Evolutionary conservation across 1,140 invertebrate species (phyloP).

Genomic region (Amphibalanus amphitrite): DNA sequence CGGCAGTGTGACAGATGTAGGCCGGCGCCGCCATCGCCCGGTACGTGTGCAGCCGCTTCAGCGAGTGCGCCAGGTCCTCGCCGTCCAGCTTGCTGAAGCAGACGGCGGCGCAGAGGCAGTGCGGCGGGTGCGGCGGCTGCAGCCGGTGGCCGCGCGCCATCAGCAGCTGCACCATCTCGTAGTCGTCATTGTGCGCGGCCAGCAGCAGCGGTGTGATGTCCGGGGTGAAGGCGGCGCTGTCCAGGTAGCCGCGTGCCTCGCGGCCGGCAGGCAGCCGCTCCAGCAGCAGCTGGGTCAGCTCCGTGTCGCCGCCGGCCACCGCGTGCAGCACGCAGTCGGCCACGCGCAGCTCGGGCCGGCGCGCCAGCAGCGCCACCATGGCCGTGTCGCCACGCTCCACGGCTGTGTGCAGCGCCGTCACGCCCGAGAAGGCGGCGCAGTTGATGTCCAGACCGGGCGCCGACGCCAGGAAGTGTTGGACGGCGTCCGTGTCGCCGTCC

Average conservation of each 20-base stretch:
- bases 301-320: background rate
- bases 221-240: background rate
- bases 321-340: conserved; percentile 46
- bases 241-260: background rate
- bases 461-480: background rate
- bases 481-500: background rate
- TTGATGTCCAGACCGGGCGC: background rate
- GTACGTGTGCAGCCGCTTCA: background rate
- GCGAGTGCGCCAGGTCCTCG: background rate
- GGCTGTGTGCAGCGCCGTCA: background rate
- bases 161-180: background rate
- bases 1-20: conserved; percentile 4
- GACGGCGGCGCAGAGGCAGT: background rate
- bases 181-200: background rate
- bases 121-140: background rate
- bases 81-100: conserved; percentile 1
- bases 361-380: background rate
- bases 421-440: background rate
- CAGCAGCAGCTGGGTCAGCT: background rate
- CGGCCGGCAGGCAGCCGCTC: background rate
- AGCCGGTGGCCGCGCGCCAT: background rate
- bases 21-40: background rate
- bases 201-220: background rate
- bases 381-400: background rate
- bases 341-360: background rate